phyloP scores from a whole-genome alignment of 30 jellyfish, hydroid and myxozoan genomes.

The Chrysaora quinquecirrha region DNA sequence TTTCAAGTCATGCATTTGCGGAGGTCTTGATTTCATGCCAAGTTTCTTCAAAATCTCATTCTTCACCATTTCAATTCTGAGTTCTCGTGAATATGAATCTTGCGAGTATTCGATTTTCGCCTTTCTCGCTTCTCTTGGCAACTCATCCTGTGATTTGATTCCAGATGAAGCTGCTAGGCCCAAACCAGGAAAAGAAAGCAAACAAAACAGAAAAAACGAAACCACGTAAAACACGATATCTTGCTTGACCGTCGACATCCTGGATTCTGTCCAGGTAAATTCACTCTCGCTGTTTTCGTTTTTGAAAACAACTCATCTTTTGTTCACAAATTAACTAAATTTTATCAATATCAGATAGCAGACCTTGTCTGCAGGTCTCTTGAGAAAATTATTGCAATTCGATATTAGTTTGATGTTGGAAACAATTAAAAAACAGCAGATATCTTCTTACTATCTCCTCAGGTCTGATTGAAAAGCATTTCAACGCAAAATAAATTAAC shows the following conservation, averaged over 20 bases:
- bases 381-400: background rate
- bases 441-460: background rate
- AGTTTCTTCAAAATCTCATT: conserved; percentile 48
- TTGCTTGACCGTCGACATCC: too few species aligned
- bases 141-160: background rate
- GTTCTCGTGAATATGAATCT: conserved; percentile 24
- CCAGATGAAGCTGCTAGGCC: background rate
- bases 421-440: background rate
- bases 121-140: background rate
- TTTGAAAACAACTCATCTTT: too few species aligned
- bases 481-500: background rate
- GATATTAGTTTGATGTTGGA: background rate
- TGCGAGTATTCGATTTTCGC: background rate
- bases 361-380: background rate
- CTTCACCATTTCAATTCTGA: conserved; percentile 53
- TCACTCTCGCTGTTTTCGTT: too few species aligned
- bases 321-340: too few species aligned
- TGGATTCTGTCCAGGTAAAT: too few species aligned
- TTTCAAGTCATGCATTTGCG: conserved; percentile 39
- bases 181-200: background rate
- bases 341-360: background rate
- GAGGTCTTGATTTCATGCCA: conserved; percentile 66
- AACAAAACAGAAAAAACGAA: background rate
- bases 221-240: background rate
- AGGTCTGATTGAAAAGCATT: background rate